Evolutionary conservation across 2,888 invertebrate species (phyloP), one percentile per base, ranked within the genome.

Genomic region (Chloromyia formosa): DNA sequence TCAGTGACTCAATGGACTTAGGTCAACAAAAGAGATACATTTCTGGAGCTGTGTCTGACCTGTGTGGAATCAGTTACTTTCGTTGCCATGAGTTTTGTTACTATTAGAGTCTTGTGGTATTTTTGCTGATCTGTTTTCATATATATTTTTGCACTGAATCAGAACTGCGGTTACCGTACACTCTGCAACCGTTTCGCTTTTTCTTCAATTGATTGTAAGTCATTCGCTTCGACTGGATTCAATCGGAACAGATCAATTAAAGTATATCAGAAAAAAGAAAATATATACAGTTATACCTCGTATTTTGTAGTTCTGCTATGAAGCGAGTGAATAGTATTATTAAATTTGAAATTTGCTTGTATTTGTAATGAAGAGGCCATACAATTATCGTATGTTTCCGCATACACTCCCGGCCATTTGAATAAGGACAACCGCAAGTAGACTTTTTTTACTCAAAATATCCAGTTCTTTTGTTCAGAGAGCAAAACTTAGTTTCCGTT

Each of bases 241-340:
- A 18, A 56, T 56, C 22, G 16, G 56, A 56, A 16, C 18, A 56
- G 56, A 56, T 56, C 14, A 56, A 56, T 56, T 18, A 56, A 56
- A 56, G 14, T 22, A 18, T 35, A 18, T 56, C 56, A 16, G 16
- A 20, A 56, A 56, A 56, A 16, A 20, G 18, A 56, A 10, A 56
- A 16, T 56, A 18, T 16, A 20, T 56, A 56, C 56, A 56, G 56
- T 56, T 56, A 56, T 12, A 54, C 5, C 16, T 12, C 10, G 54
- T 54, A 54, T n/a, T 54, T 54, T 16, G 54, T 54, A 54, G 54
- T 12, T 54, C 14, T n/a, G 5, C 16, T 5, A 12, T 54, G 7
- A 16, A 12, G 54, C n/a, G n/a, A n/a, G n/a, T n/a, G n/a, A n/a
- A n/a, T n/a, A n/a, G 16, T 54, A 54, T 54, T 54, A 54, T 54